A percentile compares a stretch with the other conserved stretches of the same genome.
Evolutionary conservation across 2,113 vertebrate genomes (phyloP).

Genomic region (Marcusenius ussheri): DNA sequence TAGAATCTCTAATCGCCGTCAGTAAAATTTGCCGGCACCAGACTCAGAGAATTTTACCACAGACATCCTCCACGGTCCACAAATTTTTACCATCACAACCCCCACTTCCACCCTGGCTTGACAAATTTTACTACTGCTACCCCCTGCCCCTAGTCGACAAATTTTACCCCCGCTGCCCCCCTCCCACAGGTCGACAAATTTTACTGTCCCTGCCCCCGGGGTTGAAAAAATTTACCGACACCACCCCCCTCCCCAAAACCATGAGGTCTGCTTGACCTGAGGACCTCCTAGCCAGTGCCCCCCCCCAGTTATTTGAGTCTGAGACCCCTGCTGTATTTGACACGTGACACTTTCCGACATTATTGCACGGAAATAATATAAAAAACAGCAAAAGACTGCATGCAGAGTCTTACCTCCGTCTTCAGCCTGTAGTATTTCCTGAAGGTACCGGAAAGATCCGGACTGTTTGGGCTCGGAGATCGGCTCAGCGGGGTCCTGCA

Average conservation of each 20-base stretch:
- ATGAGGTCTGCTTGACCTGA: not conserved
- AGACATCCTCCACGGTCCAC: not conserved
- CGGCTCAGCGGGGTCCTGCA: slow-evolving; percentile 72
- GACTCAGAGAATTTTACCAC: not conserved
- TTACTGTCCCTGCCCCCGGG: not conserved
- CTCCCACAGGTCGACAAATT: not conserved
- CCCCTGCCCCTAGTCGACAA: too few species aligned
- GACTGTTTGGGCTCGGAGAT: slow-evolving; percentile 87
- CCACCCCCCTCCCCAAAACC: not conserved
- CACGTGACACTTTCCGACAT: not conserved
- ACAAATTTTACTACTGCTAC: not conserved
- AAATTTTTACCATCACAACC: not conserved
- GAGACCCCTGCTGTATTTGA: not conserved
- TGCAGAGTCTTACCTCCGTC: slow-evolving; percentile 68
- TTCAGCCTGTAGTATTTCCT: slow-evolving; percentile 89
- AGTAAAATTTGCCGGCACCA: not conserved
- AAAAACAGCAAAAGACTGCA: not conserved
- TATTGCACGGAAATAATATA: not conserved
- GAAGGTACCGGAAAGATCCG: slow-evolving; percentile 89
- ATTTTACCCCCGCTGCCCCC: too few species aligned
- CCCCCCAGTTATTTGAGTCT: too few species aligned
- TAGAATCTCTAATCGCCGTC: not conserved
- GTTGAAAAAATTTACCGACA: not conserved
- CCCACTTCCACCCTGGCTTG: not conserved
- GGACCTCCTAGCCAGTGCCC: too few species aligned